phyloP scores from a whole-genome alignment of 2,888 invertebrate genomes.

The Andrena dorsata region DNA sequence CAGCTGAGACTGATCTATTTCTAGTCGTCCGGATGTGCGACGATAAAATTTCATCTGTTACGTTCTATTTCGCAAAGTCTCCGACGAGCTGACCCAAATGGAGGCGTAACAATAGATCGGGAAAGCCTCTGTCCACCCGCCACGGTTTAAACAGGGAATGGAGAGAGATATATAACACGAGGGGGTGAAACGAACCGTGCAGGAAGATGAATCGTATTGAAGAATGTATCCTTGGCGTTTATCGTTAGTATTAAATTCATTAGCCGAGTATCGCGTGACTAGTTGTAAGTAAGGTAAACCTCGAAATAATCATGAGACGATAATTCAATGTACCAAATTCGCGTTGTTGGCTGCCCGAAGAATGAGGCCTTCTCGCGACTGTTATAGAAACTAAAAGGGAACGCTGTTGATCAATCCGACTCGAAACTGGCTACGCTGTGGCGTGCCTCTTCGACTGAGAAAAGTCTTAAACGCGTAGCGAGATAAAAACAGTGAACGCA shows the following conservation, averaged over 20 bases:
- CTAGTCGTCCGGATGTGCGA: neutral
- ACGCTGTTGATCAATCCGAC: neutral
- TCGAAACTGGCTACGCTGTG: neutral
- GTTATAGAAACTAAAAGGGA: neutral
- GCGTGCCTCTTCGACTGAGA: neutral
- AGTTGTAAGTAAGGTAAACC: conserved; percentile 34
- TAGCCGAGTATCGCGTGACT: conserved; percentile 35
- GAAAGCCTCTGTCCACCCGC: neutral
- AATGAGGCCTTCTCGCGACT: conserved; percentile 13
- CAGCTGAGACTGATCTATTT: conserved; percentile 10
- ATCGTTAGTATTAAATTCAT: conserved; percentile 47
- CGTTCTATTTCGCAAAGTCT: neutral
- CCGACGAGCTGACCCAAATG: neutral
- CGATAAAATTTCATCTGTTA: conserved; percentile 1
- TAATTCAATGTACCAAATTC: conserved; percentile 21
- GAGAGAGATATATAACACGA: neutral
- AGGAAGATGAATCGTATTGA: conserved; percentile 21
- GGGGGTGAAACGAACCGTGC: conserved; percentile 15
- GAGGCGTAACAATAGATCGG: neutral
- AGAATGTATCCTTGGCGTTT: conserved; percentile 38
- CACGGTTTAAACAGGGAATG: neutral
- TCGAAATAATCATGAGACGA: conserved; percentile 17
- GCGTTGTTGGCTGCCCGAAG: neutral
- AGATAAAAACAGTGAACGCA: neutral
- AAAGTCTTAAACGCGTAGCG: neutral